A percentile compares a stretch with the other conserved stretches of the same genome.
phyloP scores from a whole-genome alignment of 2,888 invertebrate species.

The Cephus spinipes region DNA sequence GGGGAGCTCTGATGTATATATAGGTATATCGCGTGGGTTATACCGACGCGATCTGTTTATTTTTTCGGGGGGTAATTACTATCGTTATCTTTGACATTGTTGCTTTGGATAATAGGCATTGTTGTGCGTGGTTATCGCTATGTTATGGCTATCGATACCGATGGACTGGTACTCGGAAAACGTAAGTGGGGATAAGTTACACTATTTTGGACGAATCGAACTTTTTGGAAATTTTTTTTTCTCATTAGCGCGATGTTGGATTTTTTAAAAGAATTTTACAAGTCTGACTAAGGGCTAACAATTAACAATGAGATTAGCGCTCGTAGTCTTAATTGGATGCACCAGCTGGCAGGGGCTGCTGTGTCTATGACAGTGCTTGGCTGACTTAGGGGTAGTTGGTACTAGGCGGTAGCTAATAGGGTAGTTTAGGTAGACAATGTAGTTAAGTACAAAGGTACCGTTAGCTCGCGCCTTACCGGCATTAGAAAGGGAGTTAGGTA shows the following conservation, averaged over 20 bases:
- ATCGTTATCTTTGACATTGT: background rate
- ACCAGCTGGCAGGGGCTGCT: slow-evolving; percentile 41
- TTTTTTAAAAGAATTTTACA: background rate
- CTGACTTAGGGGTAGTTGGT: slow-evolving; percentile 29
- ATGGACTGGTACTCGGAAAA: background rate
- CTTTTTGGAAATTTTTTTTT: background rate
- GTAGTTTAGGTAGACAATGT: slow-evolving; percentile 22
- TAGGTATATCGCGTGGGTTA: background rate
- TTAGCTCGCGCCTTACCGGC: background rate
- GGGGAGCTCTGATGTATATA: background rate
- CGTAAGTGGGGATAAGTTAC: background rate
- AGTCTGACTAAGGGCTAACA: slow-evolving; percentile 49
- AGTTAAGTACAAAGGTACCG: background rate
- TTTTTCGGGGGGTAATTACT: background rate
- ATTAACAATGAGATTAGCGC: slow-evolving; percentile 58
- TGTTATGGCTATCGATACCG: background rate
- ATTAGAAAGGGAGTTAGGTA: background rate
- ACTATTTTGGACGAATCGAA: background rate
- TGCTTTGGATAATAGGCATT: background rate
- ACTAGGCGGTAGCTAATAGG: slow-evolving; percentile 12
- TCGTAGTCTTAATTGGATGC: slow-evolving; percentile 57
- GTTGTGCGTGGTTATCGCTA: background rate
- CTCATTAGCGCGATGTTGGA: background rate
- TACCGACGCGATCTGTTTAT: background rate
- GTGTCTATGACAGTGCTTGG: slow-evolving; percentile 7